Evolutionary conservation across 1,140 invertebrate genomes (phyloP).

Genomic region (Hetaerina americana): DNA sequence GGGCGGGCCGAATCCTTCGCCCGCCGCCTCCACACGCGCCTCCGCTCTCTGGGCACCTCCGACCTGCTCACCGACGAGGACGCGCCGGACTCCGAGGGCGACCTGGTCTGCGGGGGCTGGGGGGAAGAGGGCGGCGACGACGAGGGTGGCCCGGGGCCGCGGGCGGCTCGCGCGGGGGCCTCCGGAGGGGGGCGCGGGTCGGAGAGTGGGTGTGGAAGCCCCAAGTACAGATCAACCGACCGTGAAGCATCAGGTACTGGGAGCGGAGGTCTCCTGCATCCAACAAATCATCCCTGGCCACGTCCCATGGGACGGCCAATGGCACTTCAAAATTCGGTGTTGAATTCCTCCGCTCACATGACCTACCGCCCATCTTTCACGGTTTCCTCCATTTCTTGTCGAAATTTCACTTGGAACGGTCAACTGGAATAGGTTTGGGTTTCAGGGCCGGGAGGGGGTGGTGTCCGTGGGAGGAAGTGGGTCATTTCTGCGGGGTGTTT

Average conservation of each 20-base stretch:
- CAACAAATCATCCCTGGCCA: too few species aligned
- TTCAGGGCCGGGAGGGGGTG: too few species aligned
- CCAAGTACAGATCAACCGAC: not conserved
- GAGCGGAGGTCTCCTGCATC: not conserved
- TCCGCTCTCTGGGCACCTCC: constrained; percentile 40
- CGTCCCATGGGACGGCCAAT: too few species aligned
- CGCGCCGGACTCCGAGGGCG: constrained; percentile 29
- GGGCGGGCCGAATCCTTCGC: constrained; percentile 66
- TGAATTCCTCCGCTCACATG: too few species aligned
- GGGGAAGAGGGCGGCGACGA: constrained; percentile 16
- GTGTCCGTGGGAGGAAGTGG: too few species aligned
- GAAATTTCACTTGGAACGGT: too few species aligned
- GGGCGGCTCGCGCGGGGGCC: constrained; percentile 83
- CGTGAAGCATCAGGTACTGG: not conserved
- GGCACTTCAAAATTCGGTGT: too few species aligned
- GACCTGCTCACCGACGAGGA: constrained; percentile 11
- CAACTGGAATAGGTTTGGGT: too few species aligned
- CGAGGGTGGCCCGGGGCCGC: constrained; percentile 64
- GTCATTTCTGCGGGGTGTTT: too few species aligned
- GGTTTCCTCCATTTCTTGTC: too few species aligned
- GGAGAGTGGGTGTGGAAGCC: not conserved
- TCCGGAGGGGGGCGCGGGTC: constrained; percentile 37
- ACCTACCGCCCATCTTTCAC: too few species aligned
- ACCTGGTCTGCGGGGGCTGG: constrained; percentile 27
- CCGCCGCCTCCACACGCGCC: constrained; percentile 52